phyloP scores from a whole-genome alignment of 2,888 invertebrate species.

The Papilio elwesi region DNA sequence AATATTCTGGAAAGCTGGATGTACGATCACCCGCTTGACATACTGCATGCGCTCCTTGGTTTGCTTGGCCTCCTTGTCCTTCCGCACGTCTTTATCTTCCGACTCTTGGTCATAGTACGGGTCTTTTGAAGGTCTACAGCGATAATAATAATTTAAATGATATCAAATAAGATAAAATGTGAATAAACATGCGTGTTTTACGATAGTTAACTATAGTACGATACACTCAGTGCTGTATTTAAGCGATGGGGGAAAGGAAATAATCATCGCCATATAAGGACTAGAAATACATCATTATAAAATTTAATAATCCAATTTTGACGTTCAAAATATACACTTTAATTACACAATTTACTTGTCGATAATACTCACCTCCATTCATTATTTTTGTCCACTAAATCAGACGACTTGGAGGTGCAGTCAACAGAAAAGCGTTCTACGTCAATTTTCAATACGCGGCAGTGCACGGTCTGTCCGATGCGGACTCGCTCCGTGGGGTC shows the following conservation, averaged over 20 bases:
- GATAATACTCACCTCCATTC: constrained; percentile 88
- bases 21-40: constrained; percentile 98
- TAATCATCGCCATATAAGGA: too few species aligned
- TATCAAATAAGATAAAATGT: background rate
- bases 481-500: constrained; percentile 97
- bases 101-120: constrained; percentile 94
- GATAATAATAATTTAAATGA: constrained; percentile 18
- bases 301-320: too few species aligned
- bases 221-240: too few species aligned
- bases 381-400: constrained; percentile 94
- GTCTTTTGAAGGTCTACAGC: constrained; percentile 91
- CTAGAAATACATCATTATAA: too few species aligned
- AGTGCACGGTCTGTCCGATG: constrained; percentile 92
- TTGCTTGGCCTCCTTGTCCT: constrained; percentile 92
- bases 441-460: constrained; percentile 97
- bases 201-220: too few species aligned
- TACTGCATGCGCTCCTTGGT: constrained; percentile 93
- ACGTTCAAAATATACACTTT: too few species aligned
- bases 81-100: constrained; percentile 91
- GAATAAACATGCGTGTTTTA: too few species aligned
- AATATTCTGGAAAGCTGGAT: constrained; percentile 98
- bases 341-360: too few species aligned
- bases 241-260: too few species aligned
- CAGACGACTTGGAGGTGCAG: constrained; percentile 96
- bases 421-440: constrained; percentile 97